A percentile compares a stretch with the other conserved stretches of the same genome.
Conservation (phyloP, 2,113 vertebrate genomes). For the Marcusenius ussheri region DNA sequence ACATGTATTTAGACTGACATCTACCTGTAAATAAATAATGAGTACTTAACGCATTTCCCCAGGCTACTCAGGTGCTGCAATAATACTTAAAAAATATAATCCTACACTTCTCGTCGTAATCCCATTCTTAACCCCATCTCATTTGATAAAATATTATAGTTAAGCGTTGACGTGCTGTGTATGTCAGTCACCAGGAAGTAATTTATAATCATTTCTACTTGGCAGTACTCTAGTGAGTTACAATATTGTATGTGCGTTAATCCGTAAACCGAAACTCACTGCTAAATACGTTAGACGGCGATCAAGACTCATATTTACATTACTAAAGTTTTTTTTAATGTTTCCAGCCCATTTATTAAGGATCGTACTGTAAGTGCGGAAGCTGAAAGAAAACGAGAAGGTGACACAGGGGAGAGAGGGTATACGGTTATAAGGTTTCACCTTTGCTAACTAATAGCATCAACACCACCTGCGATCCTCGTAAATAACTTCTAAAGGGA, state of each 20-base stretch:
- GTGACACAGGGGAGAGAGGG: background rate
- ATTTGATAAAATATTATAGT: background rate
- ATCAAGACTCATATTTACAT: background rate
- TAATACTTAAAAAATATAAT: background rate
- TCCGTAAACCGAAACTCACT: background rate
- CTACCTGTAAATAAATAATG: background rate
- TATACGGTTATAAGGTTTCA: background rate
- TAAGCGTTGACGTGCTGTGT: background rate
- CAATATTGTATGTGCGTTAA: background rate
- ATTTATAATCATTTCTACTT: constrained; percentile 1
- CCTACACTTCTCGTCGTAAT: background rate
- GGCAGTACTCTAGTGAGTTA: background rate
- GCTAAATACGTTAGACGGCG: background rate
- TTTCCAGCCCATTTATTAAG: background rate
- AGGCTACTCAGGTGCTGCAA: background rate
- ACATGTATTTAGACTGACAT: background rate
- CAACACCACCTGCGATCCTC: background rate
- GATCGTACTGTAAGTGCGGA: constrained; percentile 5
- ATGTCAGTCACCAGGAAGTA: constrained; percentile 17
- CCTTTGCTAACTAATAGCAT: background rate
- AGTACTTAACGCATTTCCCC: background rate
- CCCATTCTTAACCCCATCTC: background rate
- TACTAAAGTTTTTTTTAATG: background rate
- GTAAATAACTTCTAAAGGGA: background rate
- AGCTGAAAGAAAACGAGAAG: constrained; percentile 6